Evolutionary conservation across 2,888 invertebrate species (phyloP), one percentile per base, ranked within the genome.

Genomic region (Thalpophila matura): DNA sequence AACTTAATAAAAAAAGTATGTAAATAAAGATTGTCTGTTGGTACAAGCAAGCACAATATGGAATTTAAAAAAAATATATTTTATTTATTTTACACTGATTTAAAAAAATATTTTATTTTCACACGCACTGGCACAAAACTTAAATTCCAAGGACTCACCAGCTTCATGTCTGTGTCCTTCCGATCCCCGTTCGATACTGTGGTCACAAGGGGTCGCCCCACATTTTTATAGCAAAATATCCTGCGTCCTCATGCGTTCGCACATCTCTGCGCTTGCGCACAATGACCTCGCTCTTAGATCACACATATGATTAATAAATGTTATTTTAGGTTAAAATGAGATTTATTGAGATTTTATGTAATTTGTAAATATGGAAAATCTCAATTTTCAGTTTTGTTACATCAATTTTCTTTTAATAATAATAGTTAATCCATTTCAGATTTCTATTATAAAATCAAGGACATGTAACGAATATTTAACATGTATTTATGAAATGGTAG

Each of bases 141-240:
- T 43, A 59, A 64, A 74, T 77, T 80, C 74, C 85, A 93, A 93
- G 94, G 93, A 94, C 95, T 95, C 91, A 95, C 95, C 95, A 92
- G 89, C 86, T 89, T 94, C 94, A 94, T 94, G 74, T 88, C 88
- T 81, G 79, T 89, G 92, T 94, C 94, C 93, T 94, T 92, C 91
- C 90, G 83, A 86, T 87, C 80, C 87, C 81, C 80, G 87, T 85
- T 84, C 85, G 86, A 86, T 82, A 94, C 93, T 95, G 94, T 90
- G 88, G 73, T 86, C 82, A 79, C 74, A 81, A 83, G 88, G 88
- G 87, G 87, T 89, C 89, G 87, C 79, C 72, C 79, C 79, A 87
- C 88, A 89, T 90, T 91, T 93, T 91, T 94, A 93, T 93, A 93
- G 87, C 87, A 74, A 89, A 84, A 84, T 69, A 83, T 92, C 92